These are phyloP conservation scores for Paramisgurnus dabryanus DNA, from an alignment of 2,113 vertebrate genomes.

Conservation along the genomic window DNA sequence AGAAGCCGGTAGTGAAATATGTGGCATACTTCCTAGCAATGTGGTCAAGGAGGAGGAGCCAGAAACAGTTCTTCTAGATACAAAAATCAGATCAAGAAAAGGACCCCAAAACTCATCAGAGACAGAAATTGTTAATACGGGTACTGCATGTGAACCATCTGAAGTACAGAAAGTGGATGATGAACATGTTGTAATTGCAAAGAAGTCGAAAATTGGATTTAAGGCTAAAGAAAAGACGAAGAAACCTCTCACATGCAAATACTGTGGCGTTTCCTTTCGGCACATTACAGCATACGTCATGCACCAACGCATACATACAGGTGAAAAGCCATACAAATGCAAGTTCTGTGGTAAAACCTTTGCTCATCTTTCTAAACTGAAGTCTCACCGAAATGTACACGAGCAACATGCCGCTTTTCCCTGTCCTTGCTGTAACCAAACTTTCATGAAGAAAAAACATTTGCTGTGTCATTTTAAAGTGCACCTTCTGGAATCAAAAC, in stretches of 20 bases:
- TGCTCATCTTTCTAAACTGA: slow-evolving; percentile 42
- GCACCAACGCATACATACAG: slow-evolving; percentile 58
- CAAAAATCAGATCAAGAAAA: not conserved
- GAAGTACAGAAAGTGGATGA: not conserved
- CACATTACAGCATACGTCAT: slow-evolving; percentile 52
- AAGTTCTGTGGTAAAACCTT: slow-evolving; percentile 54
- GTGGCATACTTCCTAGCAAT: not conserved
- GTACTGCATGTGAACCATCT: not conserved
- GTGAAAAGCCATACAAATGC: slow-evolving; percentile 55
- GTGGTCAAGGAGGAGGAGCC: not conserved
- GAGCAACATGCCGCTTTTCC: not conserved
- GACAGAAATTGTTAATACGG: not conserved
- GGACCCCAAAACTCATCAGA: not conserved
- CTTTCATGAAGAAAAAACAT: slow-evolving; percentile 42
- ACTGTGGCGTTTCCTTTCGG: slow-evolving; percentile 54
- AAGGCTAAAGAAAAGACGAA: slow-evolving; percentile 17
- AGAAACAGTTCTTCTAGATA: not conserved
- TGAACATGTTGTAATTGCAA: not conserved
- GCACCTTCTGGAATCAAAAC: slow-evolving; percentile 30
- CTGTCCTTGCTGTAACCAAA: slow-evolving; percentile 53
- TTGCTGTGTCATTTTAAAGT: slow-evolving; percentile 54
- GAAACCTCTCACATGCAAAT: slow-evolving; percentile 47
- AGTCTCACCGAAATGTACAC: slow-evolving; percentile 50
- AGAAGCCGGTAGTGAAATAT: not conserved
- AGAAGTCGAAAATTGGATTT: not conserved